Base-by-base conservation (phyloP, 2,888 invertebrate species). In the Drosophila ezoana region DNA sequence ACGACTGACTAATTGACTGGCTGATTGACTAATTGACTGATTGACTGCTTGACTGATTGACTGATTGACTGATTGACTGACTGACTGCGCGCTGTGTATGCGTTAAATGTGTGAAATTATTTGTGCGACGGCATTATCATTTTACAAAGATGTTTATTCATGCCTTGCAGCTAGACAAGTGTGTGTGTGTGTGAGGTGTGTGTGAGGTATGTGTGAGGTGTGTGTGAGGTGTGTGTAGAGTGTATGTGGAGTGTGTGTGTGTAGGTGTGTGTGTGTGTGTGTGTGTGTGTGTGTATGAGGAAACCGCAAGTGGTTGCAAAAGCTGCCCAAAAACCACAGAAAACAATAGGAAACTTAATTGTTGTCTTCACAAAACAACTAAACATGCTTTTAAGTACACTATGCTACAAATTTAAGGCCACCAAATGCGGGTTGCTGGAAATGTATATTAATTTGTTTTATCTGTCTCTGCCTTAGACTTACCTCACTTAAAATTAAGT, bases 131-230 rank as follows among this genome's bases (percentile, higher is more conserved):
- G 79, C 82, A 86, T 86, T 74, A 89, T 89, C 81, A 82, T 77
- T 86, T 86, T 89, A 86, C 86, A 86, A 86, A 86, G 86, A 89
- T 89, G 72, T 86, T 89, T 89, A 86, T 89, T 86, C 86, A 86
- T 86, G 16, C 37, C 28, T 8, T 8, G 6, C 6, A 28, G 28
- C 28, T 28, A 28, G 28, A 28, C 28, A 0, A n/a, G 16, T 6
- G 20, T 32, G 9, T 35, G 3, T 43, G 20, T 40, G 16, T 28
- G 43, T 33, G 11, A 8, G 8, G 23, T 28, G 16, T 10, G 20
- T 32, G 9, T 35, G n/a, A n/a, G n/a, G n/a, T n/a, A n/a, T n/a
- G 16, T 14, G 13, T 11, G 3, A 11, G 41, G 2, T 43, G 20
- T 33, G 23, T 18, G 35, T 33, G 6, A 1, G 6, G 6, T 6